Evolutionary conservation across 1,140 invertebrate genomes (phyloP).

Genomic region (Ceratitis capitata): DNA sequence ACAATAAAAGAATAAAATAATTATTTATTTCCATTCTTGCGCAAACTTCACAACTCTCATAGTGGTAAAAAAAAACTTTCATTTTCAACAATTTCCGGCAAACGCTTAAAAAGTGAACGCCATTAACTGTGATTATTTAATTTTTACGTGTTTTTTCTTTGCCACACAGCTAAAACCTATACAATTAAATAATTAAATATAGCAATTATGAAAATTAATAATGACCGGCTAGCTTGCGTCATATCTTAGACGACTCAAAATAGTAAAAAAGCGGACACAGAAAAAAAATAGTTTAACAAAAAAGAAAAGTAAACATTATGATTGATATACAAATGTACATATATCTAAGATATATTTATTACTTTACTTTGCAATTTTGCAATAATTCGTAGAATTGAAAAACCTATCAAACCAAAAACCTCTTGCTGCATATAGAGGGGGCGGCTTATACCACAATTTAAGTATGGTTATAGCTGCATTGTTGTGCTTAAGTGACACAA

Average conservation of each 20-base stretch:
- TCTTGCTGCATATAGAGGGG: too few species aligned
- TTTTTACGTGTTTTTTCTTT: neutral
- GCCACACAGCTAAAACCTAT: neutral
- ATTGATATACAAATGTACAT: neutral
- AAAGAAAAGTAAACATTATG: neutral
- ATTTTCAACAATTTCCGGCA: neutral
- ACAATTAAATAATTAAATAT: neutral
- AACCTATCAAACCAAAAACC: too few species aligned
- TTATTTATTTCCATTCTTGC: neutral
- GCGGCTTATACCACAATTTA: too few species aligned
- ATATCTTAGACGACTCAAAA: neutral
- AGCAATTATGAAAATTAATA: neutral
- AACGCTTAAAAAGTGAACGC: neutral
- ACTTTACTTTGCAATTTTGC: neutral
- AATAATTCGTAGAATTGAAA: too few species aligned
- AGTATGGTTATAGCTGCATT: too few species aligned
- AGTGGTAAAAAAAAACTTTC: neutral
- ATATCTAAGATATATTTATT: neutral
- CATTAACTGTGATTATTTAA: neutral
- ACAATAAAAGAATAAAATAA: neutral
- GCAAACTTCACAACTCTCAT: neutral
- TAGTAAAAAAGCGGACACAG: neutral
- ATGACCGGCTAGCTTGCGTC: neutral
- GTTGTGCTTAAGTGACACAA: too few species aligned
- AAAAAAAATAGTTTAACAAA: neutral